Base-by-base conservation (phyloP, 2,113 vertebrate genomes). In the Callopanchax toddi region DNA sequence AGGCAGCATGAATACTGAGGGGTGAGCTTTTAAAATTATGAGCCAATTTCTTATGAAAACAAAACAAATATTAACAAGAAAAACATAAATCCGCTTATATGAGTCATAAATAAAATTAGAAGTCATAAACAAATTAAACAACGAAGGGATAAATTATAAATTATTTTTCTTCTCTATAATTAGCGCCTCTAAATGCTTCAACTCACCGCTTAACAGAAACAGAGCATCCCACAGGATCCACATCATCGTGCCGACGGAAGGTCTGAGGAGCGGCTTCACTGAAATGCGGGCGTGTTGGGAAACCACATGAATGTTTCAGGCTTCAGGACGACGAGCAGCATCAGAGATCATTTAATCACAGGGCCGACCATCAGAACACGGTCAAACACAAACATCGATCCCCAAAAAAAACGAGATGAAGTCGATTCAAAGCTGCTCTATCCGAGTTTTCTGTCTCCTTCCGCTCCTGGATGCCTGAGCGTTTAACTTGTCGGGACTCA, bases 161-260 rank as follows among this genome's bases (percentile, higher is more conserved):
- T n/a, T n/a, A n/a, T n/a, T n/a, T n/a, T n/a, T n/a, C n/a, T n/a
- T n/a, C n/a, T n/a, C n/a, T n/a, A n/a, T n/a, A n/a, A n/a, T n/a
- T n/a, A n/a, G n/a, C 23, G 12, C 5, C 15, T 42, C 12, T 10
- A 42, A n/a, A 25, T 12, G 1, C 13, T 11, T 20, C 42, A 6
- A 88, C 86, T 91, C 68, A 93, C 92, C 91, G 53, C 87, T 90
- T 23, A 93, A 84, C 34, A 93, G 83, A 11, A 93, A 89, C 50
- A 93, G 67, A 26, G 76, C 75, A 66, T 92, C 90, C 91, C 92
- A 93, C 49, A 93, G 84, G 60, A 90, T 81, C 74, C 89, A 88
- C 78, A 81, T 84, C 92, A 93, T 93, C 67, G 7, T 88, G 84
- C 50, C 56, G 62, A 74, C 21, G 16, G 49, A 21, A 11, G 13